A percentile compares a stretch with the other conserved stretches of the same genome.
These are phyloP conservation scores for Wasmannia auropunctata DNA, from an alignment of 1,140 invertebrate genomes.

Conservation along the genomic window DNA sequence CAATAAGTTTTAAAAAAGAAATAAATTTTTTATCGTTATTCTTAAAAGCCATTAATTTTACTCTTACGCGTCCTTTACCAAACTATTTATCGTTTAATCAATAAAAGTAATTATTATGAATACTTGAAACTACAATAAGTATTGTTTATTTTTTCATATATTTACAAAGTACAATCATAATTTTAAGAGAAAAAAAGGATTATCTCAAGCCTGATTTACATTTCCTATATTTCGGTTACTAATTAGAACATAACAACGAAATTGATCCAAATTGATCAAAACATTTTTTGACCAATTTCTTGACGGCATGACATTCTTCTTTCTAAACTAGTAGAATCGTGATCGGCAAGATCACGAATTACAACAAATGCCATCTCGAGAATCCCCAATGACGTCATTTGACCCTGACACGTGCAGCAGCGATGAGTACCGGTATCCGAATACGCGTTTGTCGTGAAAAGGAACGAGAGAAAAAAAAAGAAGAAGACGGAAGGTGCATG, in stretches of 20 bases:
- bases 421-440: constrained; percentile 67
- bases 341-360: constrained; percentile 67
- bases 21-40: neutral
- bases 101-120: no score
- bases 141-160: neutral
- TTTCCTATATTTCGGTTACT: neutral
- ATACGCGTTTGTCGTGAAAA: constrained; percentile 49
- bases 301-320: constrained; percentile 25
- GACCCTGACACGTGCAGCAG: constrained; percentile 77
- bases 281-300: constrained; percentile 5
- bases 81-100: neutral
- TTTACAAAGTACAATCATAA: neutral
- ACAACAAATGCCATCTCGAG: constrained; percentile 57
- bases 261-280: neutral
- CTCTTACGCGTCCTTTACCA: neutral
- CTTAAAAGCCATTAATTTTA: neutral
- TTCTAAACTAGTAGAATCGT: constrained; percentile 41
- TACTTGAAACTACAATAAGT: neutral
- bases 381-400: constrained; percentile 77
- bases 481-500: constrained; percentile 59
- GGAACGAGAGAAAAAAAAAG: neutral
- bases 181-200: neutral
- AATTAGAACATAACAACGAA: neutral
- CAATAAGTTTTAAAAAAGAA: neutral
- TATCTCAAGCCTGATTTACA: neutral